Evolutionary conservation across 1,140 invertebrate species (phyloP).

Genomic region (Coptotermes formosanus): DNA sequence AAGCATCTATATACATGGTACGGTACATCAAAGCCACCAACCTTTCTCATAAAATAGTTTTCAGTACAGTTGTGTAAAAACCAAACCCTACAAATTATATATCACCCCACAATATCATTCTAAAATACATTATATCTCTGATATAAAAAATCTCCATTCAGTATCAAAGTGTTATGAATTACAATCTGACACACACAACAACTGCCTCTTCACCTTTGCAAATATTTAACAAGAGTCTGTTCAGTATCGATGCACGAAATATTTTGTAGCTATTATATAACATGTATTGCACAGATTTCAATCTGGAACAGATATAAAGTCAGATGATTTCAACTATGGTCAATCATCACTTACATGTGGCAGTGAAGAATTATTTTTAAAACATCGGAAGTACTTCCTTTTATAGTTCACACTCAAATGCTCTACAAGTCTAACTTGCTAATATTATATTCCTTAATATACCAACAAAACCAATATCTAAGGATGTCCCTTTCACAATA

Average conservation of each 20-base stretch:
- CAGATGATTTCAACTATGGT: background rate
- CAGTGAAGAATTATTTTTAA: slow-evolving; percentile 10
- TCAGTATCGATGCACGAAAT: slow-evolving; percentile 24
- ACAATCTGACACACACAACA: background rate
- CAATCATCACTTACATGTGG: background rate
- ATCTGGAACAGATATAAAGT: background rate
- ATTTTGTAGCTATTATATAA: background rate
- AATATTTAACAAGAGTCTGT: slow-evolving; percentile 20
- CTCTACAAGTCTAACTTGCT: too few relatives aligned
- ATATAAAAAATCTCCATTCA: slow-evolving; percentile 32
- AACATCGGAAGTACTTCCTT: background rate
- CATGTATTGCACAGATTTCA: background rate
- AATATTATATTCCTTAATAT: background rate
- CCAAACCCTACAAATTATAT: slow-evolving; percentile 33
- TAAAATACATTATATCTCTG: slow-evolving; percentile 32
- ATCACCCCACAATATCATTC: slow-evolving; percentile 33
- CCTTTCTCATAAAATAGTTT: slow-evolving; percentile 30
- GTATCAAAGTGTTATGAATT: slow-evolving; percentile 28
- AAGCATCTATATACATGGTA: slow-evolving; percentile 31
- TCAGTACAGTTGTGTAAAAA: slow-evolving; percentile 21
- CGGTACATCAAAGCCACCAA: slow-evolving; percentile 10
- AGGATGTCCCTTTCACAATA: background rate
- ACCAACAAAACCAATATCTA: background rate
- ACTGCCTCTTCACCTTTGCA: background rate
- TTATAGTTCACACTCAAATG: background rate